Evolutionary conservation across 2,888 invertebrate species (phyloP).

Genomic region (Drosophila yooni): DNA sequence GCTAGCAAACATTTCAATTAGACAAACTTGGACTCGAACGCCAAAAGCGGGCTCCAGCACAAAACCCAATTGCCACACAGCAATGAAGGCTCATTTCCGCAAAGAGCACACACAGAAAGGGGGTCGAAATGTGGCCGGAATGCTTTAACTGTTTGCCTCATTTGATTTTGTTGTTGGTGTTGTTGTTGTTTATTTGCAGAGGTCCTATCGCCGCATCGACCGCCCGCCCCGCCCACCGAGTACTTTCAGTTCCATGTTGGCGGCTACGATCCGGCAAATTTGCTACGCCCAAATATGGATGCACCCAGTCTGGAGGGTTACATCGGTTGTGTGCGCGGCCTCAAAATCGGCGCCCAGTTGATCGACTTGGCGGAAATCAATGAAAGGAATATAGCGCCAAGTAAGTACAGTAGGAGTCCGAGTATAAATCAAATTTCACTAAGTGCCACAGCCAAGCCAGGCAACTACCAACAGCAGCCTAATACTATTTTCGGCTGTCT

Average conservation of each 20-base stretch:
- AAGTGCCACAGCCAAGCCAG: constrained; percentile 17
- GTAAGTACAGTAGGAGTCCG: constrained; percentile 84
- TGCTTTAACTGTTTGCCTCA: constrained; percentile 37
- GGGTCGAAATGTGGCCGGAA: neutral
- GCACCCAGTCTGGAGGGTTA: constrained; percentile 89
- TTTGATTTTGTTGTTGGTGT: constrained; percentile 64
- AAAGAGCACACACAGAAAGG: constrained; percentile 31
- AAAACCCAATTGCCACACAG: constrained; percentile 64
- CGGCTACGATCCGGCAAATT: constrained; percentile 92
- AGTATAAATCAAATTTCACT: constrained; percentile 71
- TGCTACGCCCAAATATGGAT: constrained; percentile 87
- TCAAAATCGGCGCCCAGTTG: constrained; percentile 92
- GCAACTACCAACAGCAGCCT: constrained; percentile 9
- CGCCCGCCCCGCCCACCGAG: constrained; percentile 94
- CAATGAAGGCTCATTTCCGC: constrained; percentile 72
- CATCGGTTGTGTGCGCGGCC: constrained; percentile 94
- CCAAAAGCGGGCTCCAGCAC: constrained; percentile 10
- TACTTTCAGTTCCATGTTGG: constrained; percentile 96
- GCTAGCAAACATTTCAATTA: constrained; percentile 77
- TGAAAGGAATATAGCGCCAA: constrained; percentile 89
- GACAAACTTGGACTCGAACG: constrained; percentile 72
- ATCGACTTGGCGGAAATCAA: constrained; percentile 92
- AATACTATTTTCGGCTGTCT: constrained; percentile 30
- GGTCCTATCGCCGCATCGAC: constrained; percentile 94
- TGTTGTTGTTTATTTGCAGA: constrained; percentile 86